Conservation (phyloP, 1,140 invertebrate genomes). For the Globodera rostochiensis region DNA sequence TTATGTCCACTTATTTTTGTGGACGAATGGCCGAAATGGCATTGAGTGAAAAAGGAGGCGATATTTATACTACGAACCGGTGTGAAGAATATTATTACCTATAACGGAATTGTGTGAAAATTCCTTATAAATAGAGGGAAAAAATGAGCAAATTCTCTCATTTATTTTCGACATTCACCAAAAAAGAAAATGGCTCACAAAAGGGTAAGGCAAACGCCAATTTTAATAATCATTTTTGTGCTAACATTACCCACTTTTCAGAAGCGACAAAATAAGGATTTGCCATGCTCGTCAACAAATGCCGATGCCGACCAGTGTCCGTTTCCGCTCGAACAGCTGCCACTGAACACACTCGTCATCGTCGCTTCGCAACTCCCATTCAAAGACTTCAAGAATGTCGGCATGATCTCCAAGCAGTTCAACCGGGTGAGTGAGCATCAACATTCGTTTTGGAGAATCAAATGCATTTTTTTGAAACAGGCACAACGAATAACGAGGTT, state of each 20-base stretch:
- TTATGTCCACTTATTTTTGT: no score
- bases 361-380: slow-evolving; percentile 21
- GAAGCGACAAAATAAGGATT: neutral
- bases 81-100: no score
- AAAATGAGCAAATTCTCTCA: neutral
- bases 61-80: no score
- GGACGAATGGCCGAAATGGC: no score
- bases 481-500: slow-evolving; percentile 22
- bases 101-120: no score
- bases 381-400: slow-evolving; percentile 20
- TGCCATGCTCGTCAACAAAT: slow-evolving; percentile 2
- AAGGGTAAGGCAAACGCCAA: neutral
- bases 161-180: neutral
- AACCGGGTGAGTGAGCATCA: slow-evolving; percentile 5
- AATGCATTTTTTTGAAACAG: neutral
- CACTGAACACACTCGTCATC: slow-evolving; percentile 9
- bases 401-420: slow-evolving; percentile 19
- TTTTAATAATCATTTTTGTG: neutral
- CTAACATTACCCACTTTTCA: neutral
- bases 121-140: no score
- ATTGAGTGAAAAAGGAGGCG: no score
- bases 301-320: neutral
- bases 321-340: slow-evolving; percentile 14
- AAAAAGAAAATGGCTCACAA: slow-evolving; percentile 6
- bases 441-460: neutral